These are phyloP conservation scores for Tachina fera DNA, from an alignment of 2,888 invertebrate genomes.

Conservation along the genomic window DNA sequence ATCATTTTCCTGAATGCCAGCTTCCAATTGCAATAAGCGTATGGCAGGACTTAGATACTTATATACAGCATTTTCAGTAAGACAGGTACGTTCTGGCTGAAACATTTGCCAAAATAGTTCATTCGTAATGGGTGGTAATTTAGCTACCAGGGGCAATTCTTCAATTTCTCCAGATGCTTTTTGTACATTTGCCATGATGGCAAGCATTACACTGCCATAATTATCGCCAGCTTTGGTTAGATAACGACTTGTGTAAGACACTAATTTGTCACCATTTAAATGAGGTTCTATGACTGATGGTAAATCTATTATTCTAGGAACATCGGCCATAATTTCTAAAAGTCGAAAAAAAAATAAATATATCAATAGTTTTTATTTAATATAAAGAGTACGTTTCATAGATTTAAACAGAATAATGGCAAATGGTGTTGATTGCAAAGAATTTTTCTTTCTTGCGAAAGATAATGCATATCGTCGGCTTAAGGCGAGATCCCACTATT, in stretches of 20 bases:
- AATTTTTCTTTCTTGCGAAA: too few species aligned
- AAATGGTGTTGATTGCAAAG: too few species aligned
- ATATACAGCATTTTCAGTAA: slow-evolving; percentile 85
- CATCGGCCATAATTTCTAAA: slow-evolving; percentile 74
- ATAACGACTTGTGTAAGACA: slow-evolving; percentile 81
- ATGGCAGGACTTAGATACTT: slow-evolving; percentile 83
- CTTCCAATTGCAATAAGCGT: slow-evolving; percentile 83
- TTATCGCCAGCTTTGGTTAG: slow-evolving; percentile 86
- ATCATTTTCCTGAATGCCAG: slow-evolving; percentile 81
- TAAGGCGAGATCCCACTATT: too few species aligned
- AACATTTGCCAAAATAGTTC: slow-evolving; percentile 84
- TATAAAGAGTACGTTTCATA: too few species aligned
- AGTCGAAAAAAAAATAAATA: not conserved
- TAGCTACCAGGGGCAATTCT: slow-evolving; percentile 84
- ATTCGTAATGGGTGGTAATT: slow-evolving; percentile 84
- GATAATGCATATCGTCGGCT: too few species aligned
- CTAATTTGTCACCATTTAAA: slow-evolving; percentile 77
- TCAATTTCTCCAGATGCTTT: slow-evolving; percentile 76
- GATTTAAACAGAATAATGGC: too few species aligned
- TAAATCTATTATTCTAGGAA: slow-evolving; percentile 79
- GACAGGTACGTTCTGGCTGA: slow-evolving; percentile 85
- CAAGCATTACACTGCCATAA: slow-evolving; percentile 86
- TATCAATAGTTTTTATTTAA: not conserved
- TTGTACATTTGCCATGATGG: slow-evolving; percentile 79
- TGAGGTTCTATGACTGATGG: slow-evolving; percentile 77